A percentile compares a stretch with the other conserved stretches of the same genome.
phyloP scores from a whole-genome alignment of 2,888 invertebrate genomes.

The Lasioglossum malachurum region DNA sequence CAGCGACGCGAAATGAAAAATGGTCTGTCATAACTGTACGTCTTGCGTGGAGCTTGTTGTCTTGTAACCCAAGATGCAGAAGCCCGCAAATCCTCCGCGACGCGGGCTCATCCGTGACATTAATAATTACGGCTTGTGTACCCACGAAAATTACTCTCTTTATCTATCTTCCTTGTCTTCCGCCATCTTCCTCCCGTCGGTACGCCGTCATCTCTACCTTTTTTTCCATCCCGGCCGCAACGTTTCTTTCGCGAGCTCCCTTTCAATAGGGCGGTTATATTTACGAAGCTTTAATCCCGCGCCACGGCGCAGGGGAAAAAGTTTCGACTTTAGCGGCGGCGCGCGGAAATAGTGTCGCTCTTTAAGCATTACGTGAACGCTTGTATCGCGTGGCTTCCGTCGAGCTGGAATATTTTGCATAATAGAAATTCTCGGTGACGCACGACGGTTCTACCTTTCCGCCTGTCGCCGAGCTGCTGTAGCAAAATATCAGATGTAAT shows the following conservation, averaged over 20 bases:
- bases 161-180: constrained; percentile 67
- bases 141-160: constrained; percentile 79
- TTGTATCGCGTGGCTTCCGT: neutral
- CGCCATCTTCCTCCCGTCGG: constrained; percentile 24
- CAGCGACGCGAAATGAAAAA: constrained; percentile 62
- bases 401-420: neutral
- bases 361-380: constrained; percentile 48
- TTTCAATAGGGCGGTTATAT: constrained; percentile 53
- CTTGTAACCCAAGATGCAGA: constrained; percentile 61
- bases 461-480: neutral
- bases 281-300: constrained; percentile 62
- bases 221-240: constrained; percentile 17
- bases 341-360: constrained; percentile 36
- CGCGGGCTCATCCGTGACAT: constrained; percentile 69
- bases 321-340: constrained; percentile 21
- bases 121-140: constrained; percentile 79
- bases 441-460: neutral
- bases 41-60: constrained; percentile 56
- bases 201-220: neutral
- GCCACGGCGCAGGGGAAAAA: constrained; percentile 27
- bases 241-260: constrained; percentile 47
- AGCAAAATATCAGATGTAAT: neutral
- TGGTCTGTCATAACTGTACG: constrained; percentile 50
- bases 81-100: constrained; percentile 46
- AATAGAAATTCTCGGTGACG: neutral